Percentiles rank a stretch among this genome's conserved stretches.
Conservation (phyloP, 1,140 invertebrate genomes). For the Drosophila asahinai region DNA sequence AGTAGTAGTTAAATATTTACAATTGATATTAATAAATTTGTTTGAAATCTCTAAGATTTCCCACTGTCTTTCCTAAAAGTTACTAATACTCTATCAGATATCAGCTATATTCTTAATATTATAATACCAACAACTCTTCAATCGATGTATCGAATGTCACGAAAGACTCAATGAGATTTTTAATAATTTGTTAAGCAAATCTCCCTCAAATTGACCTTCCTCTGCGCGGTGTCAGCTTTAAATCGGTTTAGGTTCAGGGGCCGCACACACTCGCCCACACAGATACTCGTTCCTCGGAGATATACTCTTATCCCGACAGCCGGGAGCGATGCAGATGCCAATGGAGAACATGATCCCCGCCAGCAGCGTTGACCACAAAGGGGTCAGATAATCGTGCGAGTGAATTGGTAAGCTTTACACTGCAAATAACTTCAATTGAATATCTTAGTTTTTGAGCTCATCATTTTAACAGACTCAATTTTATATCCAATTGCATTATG, state of each 20-base stretch:
- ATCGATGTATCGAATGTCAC: slow-evolving; percentile 18
- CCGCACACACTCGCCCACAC: slow-evolving; percentile 34
- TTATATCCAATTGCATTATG: no score
- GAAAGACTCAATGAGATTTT: slow-evolving; percentile 10
- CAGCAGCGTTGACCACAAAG: slow-evolving; percentile 28
- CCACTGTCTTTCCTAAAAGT: not conserved
- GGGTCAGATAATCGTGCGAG: slow-evolving; percentile 8
- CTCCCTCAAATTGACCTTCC: slow-evolving; percentile 5
- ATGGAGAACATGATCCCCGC: slow-evolving; percentile 27
- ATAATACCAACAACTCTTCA: not conserved
- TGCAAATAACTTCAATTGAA: not conserved
- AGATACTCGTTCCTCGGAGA: slow-evolving; percentile 1
- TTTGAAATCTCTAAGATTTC: not conserved
- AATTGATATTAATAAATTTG: no score
- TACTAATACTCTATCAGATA: not conserved
- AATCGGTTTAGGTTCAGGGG: slow-evolving; percentile 27
- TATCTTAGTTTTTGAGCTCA: no score
- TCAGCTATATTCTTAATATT: not conserved
- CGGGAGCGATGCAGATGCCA: slow-evolving; percentile 36
- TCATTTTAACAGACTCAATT: no score
- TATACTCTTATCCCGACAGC: slow-evolving; percentile 13
- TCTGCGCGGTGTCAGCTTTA: slow-evolving; percentile 24
- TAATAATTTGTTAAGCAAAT: slow-evolving; percentile 23
- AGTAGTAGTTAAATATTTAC: no score
- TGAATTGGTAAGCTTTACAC: slow-evolving; percentile 19